A percentile compares a stretch with the other conserved stretches of the same genome.
Conservation (phyloP, 1,140 invertebrate genomes). For the Drosophila nannoptera region DNA sequence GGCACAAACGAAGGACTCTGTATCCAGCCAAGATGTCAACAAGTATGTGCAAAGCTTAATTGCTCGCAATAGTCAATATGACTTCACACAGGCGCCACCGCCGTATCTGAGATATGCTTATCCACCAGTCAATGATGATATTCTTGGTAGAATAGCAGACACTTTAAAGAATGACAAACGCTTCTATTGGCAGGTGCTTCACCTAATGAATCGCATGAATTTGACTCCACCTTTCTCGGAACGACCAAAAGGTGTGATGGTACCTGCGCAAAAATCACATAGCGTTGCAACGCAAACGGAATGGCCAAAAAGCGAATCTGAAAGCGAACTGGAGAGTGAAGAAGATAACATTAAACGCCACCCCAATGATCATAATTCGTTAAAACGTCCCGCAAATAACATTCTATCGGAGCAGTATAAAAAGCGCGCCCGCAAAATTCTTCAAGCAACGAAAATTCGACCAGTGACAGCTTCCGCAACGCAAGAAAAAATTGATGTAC, state of each 20-base stretch:
- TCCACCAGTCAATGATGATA: slow-evolving; percentile 86
- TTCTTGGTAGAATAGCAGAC: slow-evolving; percentile 88
- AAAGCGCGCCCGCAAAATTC: slow-evolving; percentile 53
- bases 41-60: slow-evolving; percentile 85
- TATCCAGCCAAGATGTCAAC: slow-evolving; percentile 79
- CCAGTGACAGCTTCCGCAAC: background rate
- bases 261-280: background rate
- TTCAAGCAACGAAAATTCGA: slow-evolving; percentile 32
- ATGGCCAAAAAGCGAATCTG: slow-evolving; percentile 30
- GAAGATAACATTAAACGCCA: slow-evolving; percentile 13
- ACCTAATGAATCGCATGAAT: slow-evolving; percentile 98
- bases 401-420: slow-evolving; percentile 11
- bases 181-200: slow-evolving; percentile 93
- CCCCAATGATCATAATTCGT: slow-evolving; percentile 67
- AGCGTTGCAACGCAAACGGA: slow-evolving; percentile 51
- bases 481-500: background rate
- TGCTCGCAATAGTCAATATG: slow-evolving; percentile 83
- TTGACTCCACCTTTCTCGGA: slow-evolving; percentile 88
- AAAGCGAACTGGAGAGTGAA: slow-evolving; percentile 85
- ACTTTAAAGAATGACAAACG: slow-evolving; percentile 86
- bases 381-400: slow-evolving; percentile 7
- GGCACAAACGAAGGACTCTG: background rate
- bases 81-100: slow-evolving; percentile 86
- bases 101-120: slow-evolving; percentile 87
- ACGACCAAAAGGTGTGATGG: slow-evolving; percentile 1